Evolutionary conservation across 2,797 vertebrate genomes (phyloP).

Genomic region (Carcharodon carcharias): DNA sequence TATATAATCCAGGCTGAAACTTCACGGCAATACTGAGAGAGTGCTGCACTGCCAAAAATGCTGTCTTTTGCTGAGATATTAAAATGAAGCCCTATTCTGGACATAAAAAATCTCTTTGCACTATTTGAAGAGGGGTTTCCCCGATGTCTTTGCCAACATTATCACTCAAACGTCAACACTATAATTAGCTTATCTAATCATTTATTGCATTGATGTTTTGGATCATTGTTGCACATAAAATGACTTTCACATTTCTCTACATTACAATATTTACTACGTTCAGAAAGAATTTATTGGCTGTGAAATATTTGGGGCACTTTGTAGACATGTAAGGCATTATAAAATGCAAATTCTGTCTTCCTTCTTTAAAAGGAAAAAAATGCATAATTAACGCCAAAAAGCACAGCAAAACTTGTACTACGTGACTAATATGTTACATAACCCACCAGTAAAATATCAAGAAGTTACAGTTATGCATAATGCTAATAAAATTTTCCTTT

Average conservation of each 20-base stretch:
- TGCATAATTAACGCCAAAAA: neutral
- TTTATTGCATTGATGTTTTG: neutral
- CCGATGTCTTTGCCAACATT: neutral
- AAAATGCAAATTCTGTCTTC: neutral
- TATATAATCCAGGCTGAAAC: neutral
- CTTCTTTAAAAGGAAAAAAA: neutral
- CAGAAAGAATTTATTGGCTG: neutral
- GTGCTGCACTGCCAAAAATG: neutral
- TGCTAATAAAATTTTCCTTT: neutral
- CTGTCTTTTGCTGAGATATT: neutral
- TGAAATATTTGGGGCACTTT: neutral
- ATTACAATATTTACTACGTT: neutral
- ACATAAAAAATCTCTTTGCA: neutral
- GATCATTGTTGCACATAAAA: neutral
- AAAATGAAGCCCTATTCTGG: neutral
- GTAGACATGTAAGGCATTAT: neutral
- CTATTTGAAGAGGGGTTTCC: neutral
- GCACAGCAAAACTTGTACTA: neutral
- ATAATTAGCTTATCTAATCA: neutral
- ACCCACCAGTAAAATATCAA: neutral
- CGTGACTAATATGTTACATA: neutral
- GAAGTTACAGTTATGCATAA: neutral
- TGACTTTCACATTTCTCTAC: neutral
- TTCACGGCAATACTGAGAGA: neutral
- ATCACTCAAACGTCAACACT: neutral